A percentile compares a stretch with the other conserved stretches of the same genome.
These are phyloP conservation scores for Hirudo medicinalis DNA, from an alignment of 1,140 invertebrate genomes.

Conservation along the genomic window DNA sequence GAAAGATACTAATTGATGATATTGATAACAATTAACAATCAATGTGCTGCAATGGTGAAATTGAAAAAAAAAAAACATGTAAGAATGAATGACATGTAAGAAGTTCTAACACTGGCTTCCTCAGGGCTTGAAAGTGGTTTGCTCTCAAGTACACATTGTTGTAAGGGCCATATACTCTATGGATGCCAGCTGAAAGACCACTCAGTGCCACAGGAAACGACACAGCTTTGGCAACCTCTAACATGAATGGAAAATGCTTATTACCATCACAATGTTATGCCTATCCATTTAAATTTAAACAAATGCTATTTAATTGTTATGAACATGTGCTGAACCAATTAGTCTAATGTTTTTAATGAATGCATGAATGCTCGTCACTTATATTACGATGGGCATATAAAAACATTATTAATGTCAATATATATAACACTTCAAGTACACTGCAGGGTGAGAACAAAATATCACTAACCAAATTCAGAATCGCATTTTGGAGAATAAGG, in stretches of 20 bases:
- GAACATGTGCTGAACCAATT: neutral
- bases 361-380: neutral
- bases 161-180: neutral
- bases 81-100: neutral
- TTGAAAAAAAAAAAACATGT: neutral
- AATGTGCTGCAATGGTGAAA: constrained; percentile 3
- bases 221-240: constrained; percentile 3
- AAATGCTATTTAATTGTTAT: neutral
- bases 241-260: neutral
- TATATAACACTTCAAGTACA: too few relatives aligned
- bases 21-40: neutral
- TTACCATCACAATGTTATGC: neutral
- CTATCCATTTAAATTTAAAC: neutral
- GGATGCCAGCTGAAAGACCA: constrained; percentile 8
- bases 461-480: neutral
- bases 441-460: neutral
- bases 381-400: too few relatives aligned
- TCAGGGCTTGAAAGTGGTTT: neutral
- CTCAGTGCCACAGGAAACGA: constrained; percentile 5
- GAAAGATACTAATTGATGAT: neutral
- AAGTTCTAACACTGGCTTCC: constrained; percentile 10
- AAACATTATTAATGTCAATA: too few relatives aligned
- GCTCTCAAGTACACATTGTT: neutral
- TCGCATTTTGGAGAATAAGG: constrained; percentile 8
- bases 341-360: neutral